Conservation (phyloP, 2,113 vertebrate genomes). For the Esox niger region DNA sequence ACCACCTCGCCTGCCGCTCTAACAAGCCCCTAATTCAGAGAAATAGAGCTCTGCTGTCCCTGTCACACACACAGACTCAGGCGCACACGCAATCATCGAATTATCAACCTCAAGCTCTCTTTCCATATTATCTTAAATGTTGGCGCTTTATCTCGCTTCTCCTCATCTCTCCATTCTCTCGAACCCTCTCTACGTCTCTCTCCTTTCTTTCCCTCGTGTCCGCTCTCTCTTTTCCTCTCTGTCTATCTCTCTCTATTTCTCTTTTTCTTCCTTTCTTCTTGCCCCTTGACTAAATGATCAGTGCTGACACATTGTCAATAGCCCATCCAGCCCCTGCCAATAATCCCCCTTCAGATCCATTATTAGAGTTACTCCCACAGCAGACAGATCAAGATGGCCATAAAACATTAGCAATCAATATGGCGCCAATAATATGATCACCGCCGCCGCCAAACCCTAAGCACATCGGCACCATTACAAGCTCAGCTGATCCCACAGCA, state of each 20-base stretch:
- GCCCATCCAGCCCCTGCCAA: slow-evolving; percentile 60
- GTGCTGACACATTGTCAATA: slow-evolving; percentile 72
- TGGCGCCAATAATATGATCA: slow-evolving; percentile 54
- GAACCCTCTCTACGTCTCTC: not conserved
- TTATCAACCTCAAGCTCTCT: not conserved
- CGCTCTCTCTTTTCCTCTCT: not conserved
- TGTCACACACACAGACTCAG: slow-evolving; percentile 12
- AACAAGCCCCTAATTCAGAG: slow-evolving; percentile 13
- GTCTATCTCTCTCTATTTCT: not conserved
- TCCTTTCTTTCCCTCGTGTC: slow-evolving; percentile 26
- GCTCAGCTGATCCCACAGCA: slow-evolving; percentile 6
- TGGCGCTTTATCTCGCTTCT: slow-evolving; percentile 30
- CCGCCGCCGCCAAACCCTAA: slow-evolving; percentile 5
- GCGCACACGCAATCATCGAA: slow-evolving; percentile 8
- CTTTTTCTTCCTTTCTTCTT: slow-evolving; percentile 4
- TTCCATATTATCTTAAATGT: slow-evolving; percentile 31
- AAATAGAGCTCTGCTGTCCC: slow-evolving; percentile 7
- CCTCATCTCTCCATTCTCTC: not conserved
- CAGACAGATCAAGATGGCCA: slow-evolving; percentile 45
- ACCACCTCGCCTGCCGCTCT: slow-evolving; percentile 39
- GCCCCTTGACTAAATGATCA: slow-evolving; percentile 66
- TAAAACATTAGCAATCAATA: slow-evolving; percentile 55
- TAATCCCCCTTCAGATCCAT: slow-evolving; percentile 66
- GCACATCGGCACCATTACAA: slow-evolving; percentile 52
- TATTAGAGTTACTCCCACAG: slow-evolving; percentile 46